phyloP scores from a whole-genome alignment of 2,888 invertebrate genomes.

The Gibbula magus region DNA sequence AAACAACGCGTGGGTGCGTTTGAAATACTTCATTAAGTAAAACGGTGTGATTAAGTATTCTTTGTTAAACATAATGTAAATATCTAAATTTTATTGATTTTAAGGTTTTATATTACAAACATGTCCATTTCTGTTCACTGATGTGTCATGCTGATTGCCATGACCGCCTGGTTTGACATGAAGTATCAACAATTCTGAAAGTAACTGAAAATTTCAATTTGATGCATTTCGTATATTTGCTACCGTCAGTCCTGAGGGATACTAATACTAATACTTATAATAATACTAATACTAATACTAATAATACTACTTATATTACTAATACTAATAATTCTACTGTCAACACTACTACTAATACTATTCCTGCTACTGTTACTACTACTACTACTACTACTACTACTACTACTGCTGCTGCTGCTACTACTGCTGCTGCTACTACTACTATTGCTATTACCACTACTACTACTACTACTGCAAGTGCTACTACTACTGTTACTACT shows the following conservation, averaged over 20 bases:
- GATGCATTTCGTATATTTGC: background rate
- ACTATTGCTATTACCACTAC: background rate
- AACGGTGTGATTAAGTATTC: too few species aligned
- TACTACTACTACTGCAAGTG: background rate
- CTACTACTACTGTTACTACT: background rate
- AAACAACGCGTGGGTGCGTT: too few species aligned
- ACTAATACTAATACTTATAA: too few species aligned
- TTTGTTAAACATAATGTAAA: too few species aligned
- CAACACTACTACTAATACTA: background rate
- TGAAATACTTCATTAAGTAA: too few species aligned
- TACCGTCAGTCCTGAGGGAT: too few species aligned
- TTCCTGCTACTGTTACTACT: background rate
- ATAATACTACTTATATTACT: background rate
- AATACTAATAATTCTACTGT: background rate
- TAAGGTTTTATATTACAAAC: too few species aligned
- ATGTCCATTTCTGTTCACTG: too few species aligned
- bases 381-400: too few species aligned
- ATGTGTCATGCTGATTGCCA: too few species aligned
- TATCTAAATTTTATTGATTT: too few species aligned
- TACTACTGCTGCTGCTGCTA: background rate
- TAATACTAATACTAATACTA: too few species aligned
- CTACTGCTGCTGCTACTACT: background rate
- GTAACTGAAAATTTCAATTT: background rate
- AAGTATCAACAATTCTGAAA: background rate
- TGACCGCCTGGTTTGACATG: background rate